Evolutionary conservation across 2,797 vertebrate species (phyloP), one percentile per base, ranked within the genome.

Genomic region (Diceros bicornis): DNA sequence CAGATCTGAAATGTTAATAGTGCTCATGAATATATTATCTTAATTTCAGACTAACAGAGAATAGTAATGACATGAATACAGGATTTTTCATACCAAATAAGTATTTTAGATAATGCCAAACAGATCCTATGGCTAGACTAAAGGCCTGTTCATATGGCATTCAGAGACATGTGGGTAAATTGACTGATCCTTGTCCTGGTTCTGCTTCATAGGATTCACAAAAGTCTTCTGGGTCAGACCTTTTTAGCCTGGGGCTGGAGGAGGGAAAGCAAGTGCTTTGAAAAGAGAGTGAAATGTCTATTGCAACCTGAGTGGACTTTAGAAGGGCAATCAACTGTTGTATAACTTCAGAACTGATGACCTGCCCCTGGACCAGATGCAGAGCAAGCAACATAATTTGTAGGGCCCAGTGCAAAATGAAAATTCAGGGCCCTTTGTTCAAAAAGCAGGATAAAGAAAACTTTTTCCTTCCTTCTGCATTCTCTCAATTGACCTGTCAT

Each of bases 11-110:
- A 34, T 89, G 8, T 44, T 55, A 75, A 75, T 4, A 79, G 18
- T 75, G 1, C 41, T 89, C 37, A 68, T 68, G 23, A 92, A 85
- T 79, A 77, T 55, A 96, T 55, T 88, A 32, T 81, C 89, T 84
- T 64, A 89, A 52, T 85, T 62, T 81, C 34, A 61, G n/a, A 74
- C 9, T 2, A 81, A 92, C 25, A 85, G 6, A 27, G 44, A 95
- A 59, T 20, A 44, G 16, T 41, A 79, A 85, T 66, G 32, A 62
- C 12, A 62, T 57, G 16, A 88, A 84, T n/a, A 66, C 3, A 78
- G 23, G 23, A 72, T 59, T 84, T 92, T 77, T 92, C 32, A 89
- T 34, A 59, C 37, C 29, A 71, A 69, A 57, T 44, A 75, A 61
- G 7, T 89, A 79, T 85, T 85, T 92, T 79, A 74, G 32, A 34